Conservation (phyloP, 1,140 invertebrate genomes). For the Euura lappo region DNA sequence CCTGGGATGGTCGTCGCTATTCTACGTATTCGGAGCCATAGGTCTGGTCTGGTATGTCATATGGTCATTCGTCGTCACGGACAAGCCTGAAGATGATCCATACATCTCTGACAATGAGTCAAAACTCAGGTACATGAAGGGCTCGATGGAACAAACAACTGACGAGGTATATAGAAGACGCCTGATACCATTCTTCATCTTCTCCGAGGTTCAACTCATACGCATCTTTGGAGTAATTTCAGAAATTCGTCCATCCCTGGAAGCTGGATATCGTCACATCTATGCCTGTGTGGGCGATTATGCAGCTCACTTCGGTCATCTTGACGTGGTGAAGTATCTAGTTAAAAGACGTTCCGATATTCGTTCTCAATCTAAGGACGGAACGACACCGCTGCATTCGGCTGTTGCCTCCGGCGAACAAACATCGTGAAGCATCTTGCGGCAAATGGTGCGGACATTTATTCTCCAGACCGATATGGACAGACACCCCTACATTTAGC, state of each 20-base stretch:
- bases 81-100: conserved; percentile 78
- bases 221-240: neutral
- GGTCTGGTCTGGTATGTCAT: conserved; percentile 75
- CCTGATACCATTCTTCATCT: neutral
- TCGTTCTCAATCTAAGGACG: too few species aligned
- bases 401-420: too few species aligned
- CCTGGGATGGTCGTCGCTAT: conserved; percentile 86
- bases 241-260: conserved; percentile 77
- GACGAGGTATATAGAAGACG: conserved; percentile 1
- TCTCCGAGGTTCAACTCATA: neutral
- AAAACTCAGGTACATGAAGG: conserved; percentile 81
- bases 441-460: too few species aligned
- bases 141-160: conserved; percentile 37
- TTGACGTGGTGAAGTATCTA: too few species aligned
- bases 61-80: conserved; percentile 76
- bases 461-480: too few species aligned
- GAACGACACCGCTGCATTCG: too few species aligned
- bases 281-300: conserved; percentile 87
- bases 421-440: too few species aligned
- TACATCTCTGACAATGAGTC: conserved; percentile 73
- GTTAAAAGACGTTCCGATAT: too few species aligned
- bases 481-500: too few species aligned
- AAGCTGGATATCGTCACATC: conserved; percentile 80
- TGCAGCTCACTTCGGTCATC: conserved; percentile 90
- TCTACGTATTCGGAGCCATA: conserved; percentile 84